Conservation (phyloP, 2,888 invertebrate genomes). For the Bursaphelenchus okinawaensis region DNA sequence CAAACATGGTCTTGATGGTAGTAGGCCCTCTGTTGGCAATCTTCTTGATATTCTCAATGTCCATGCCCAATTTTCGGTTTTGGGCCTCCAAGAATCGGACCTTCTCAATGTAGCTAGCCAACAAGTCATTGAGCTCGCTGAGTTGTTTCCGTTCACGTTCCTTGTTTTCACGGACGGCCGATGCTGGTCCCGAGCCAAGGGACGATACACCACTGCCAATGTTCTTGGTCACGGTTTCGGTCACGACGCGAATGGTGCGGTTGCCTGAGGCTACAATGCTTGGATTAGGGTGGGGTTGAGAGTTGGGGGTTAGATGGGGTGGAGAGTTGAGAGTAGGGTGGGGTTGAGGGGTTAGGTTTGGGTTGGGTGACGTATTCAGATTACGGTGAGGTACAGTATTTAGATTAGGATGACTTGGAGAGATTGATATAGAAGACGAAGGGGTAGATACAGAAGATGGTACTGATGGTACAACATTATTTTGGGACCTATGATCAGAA, state of each 20-base stretch:
- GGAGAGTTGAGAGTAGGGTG: no score
- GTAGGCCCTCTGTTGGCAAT: slow-evolving; percentile 54
- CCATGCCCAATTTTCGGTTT: slow-evolving; percentile 56
- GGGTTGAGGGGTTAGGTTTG: no score
- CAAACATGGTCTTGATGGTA: slow-evolving; percentile 41
- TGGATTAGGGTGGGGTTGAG: no score
- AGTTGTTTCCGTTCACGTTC: slow-evolving; percentile 63
- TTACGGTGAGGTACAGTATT: no score
- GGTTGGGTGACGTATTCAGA: no score
- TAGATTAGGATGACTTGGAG: no score
- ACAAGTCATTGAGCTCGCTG: slow-evolving; percentile 62
- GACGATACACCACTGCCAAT: slow-evolving; percentile 41
- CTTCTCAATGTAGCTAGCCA: slow-evolving; percentile 31
- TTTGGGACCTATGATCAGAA: no score
- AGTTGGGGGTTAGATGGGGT: no score
- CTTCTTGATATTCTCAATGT: slow-evolving; percentile 49
- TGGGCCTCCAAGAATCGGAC: slow-evolving; percentile 58
- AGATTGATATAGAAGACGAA: no score
- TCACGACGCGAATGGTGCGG: slow-evolving; percentile 55
- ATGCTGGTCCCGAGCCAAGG: slow-evolving; percentile 56
- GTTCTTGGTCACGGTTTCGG: slow-evolving; percentile 44
- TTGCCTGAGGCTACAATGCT: slow-evolving; percentile 34
- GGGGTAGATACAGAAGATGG: no score
- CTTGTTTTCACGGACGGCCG: slow-evolving; percentile 59
- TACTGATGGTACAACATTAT: no score